phyloP scores from a whole-genome alignment of 2,888 invertebrate genomes.

The Aphodius granarius region DNA sequence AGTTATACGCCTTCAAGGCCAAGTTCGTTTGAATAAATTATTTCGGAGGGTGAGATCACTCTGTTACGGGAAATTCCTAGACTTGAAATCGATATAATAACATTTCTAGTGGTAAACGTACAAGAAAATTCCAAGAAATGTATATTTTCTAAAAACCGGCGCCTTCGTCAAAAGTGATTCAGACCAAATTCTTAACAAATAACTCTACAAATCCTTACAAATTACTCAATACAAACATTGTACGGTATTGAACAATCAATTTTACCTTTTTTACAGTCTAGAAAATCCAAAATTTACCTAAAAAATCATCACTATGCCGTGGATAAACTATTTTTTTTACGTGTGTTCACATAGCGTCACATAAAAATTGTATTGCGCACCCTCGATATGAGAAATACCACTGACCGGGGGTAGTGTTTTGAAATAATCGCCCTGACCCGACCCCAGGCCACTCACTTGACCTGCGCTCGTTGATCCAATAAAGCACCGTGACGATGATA shows the following conservation, averaged over 20 bases:
- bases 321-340: no score
- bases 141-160: no score
- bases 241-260: neutral
- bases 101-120: neutral
- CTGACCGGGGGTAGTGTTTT: no score
- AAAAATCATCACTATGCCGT: no score
- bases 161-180: neutral
- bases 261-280: no score
- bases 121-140: no score
- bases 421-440: neutral
- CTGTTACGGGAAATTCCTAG: neutral
- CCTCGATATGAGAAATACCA: no score
- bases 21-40: neutral
- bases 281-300: no score
- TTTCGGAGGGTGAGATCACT: neutral
- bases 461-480: neutral
- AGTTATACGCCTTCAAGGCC: neutral
- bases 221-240: neutral
- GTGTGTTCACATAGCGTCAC: no score
- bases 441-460: neutral
- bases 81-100: neutral
- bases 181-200: no score
- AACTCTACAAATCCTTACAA: neutral
- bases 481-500: no score
- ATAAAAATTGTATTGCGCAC: no score